Evolutionary conservation across 2,888 invertebrate genomes (phyloP), one percentile per base, ranked within the genome.

Genomic region (Megalurothrips usitatus): DNA sequence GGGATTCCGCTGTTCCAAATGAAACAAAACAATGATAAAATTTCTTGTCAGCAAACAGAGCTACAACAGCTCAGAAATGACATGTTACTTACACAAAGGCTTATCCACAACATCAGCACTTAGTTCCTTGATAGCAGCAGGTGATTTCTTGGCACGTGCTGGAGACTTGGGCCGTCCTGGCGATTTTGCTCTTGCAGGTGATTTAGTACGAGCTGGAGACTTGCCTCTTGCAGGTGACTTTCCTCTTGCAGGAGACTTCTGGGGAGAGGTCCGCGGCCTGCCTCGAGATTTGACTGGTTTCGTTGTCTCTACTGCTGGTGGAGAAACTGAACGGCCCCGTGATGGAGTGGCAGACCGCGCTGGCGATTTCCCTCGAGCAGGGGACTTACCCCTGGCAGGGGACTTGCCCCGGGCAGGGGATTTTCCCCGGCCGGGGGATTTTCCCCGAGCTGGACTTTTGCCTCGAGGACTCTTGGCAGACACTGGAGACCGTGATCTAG

Each of bases 271-370:
- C 34, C n/a, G n/a, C 82, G 89, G 90, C 79, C 89, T 87, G 17
- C 89, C 86, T 23, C 90, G 90, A 43, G 90, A 90, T 84, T 90
- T 90, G 9, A 14, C 58, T 19, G 4, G 19, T n/a, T 58, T 58
- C 6, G 52, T 4, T 12, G 17, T 17, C 17, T 52, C 52, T 4
- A 58, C 58, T 58, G 58, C 14, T 19, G 58, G 58, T 12, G 58
- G 58, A 4, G 58, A 19, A 17, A 58, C 58, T 6, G 58, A 58
- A 6, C 58, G 19, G n/a, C 58, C n/a, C 0, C 58, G 58, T 19
- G 58, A 58, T 17, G 11, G 6, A 58, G n/a, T 10, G 17, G 58
- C 6, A 58, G 58, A 58, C 11, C 89, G 88, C 26, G 80, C 68
- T 43, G 82, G 81, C 80, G 83, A 82, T 82, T 84, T 83, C 75